A percentile compares a stretch with the other conserved stretches of the same genome.
Conservation (phyloP, 2,113 vertebrate species). For the Varanus komodoensis region DNA sequence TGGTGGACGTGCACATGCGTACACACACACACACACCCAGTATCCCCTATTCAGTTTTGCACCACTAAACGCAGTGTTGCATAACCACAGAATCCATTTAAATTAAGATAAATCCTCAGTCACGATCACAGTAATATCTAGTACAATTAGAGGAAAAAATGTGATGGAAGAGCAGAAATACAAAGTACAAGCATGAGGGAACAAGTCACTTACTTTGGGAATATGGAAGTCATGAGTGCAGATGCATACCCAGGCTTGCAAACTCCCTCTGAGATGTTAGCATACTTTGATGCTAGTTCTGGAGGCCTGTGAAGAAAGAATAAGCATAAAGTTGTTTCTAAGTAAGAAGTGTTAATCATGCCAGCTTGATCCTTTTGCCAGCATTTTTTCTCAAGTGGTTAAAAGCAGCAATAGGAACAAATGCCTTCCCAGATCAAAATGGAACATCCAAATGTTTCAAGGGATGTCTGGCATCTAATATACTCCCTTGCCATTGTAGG, state of each 20-base stretch:
- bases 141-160: neutral
- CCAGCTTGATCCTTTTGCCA: constrained; percentile 16
- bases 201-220: constrained; percentile 89
- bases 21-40: neutral
- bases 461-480: constrained; percentile 25
- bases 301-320: constrained; percentile 79
- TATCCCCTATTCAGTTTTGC: neutral
- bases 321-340: constrained; percentile 60
- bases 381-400: constrained; percentile 4
- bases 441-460: neutral
- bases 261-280: constrained; percentile 90
- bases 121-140: neutral
- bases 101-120: neutral
- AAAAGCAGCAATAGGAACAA: neutral
- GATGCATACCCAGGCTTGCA: constrained; percentile 94
- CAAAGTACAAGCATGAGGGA: neutral
- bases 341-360: constrained; percentile 9
- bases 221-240: constrained; percentile 94
- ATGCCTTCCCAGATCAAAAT: constrained; percentile 3
- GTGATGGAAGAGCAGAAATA: neutral
- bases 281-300: constrained; percentile 89
- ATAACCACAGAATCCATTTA: neutral
- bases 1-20: neutral
- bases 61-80: neutral
- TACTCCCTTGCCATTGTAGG: constrained; percentile 1